phyloP scores from a whole-genome alignment of 2,888 invertebrate genomes.

The Drosophila quinaria region DNA sequence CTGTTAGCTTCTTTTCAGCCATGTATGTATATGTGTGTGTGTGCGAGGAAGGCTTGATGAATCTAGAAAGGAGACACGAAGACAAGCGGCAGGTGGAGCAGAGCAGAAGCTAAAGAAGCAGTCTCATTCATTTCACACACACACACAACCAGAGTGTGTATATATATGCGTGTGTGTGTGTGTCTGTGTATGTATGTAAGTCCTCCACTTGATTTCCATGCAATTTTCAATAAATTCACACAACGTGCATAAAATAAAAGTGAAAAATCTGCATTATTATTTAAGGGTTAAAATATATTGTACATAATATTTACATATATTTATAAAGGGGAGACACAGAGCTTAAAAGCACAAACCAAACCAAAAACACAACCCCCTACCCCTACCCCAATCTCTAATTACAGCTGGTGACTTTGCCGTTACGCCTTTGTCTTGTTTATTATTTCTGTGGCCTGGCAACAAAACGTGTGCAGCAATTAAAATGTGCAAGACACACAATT shows the following conservation, averaged over 20 bases:
- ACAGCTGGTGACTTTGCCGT: conserved; percentile 38
- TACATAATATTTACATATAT: background rate
- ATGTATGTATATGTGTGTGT: background rate
- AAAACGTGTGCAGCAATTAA: conserved; percentile 65
- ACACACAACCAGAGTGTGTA: background rate
- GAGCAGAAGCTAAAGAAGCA: conserved; percentile 29
- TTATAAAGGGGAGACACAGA: conserved; percentile 13
- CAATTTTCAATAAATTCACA: conserved; percentile 66
- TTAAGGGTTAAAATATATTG: conserved; percentile 68
- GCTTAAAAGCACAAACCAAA: conserved; percentile 8
- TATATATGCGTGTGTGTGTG: background rate
- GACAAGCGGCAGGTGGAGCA: conserved; percentile 13
- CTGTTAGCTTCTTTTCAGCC: conserved; percentile 6
- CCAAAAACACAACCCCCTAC: background rate
- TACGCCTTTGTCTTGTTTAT: conserved; percentile 79
- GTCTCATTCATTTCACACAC: conserved; percentile 27
- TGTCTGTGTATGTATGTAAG: conserved; percentile 15
- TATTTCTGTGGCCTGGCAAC: conserved; percentile 72
- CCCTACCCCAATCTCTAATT: background rate
- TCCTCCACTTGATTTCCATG: conserved; percentile 40
- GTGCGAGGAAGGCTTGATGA: conserved; percentile 46
- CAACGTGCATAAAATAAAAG: conserved; percentile 49
- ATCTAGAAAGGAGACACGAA: conserved; percentile 13
- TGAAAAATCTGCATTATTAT: conserved; percentile 66
- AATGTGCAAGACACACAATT: conserved; percentile 77